phyloP scores from a whole-genome alignment of 2,888 invertebrate genomes.

The Diplazon laetatorius region DNA sequence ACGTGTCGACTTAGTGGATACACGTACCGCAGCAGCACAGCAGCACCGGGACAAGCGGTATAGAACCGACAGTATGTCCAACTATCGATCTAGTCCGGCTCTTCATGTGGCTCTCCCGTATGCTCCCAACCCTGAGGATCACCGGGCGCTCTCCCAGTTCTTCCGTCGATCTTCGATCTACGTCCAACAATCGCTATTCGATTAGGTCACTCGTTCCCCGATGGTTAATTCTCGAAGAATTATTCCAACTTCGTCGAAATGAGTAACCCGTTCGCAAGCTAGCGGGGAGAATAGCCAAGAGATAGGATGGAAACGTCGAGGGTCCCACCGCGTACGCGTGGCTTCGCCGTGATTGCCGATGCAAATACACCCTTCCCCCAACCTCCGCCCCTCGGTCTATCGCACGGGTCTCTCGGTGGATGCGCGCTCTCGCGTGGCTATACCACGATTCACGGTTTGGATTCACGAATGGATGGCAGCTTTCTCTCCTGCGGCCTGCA shows the following conservation, averaged over 20 bases:
- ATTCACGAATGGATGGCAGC: slow-evolving; percentile 69
- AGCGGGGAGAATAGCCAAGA: slow-evolving; percentile 43
- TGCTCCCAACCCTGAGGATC: slow-evolving; percentile 19
- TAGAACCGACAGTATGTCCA: not conserved
- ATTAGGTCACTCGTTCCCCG: slow-evolving; percentile 49
- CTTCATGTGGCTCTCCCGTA: slow-evolving; percentile 18
- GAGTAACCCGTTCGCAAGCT: slow-evolving; percentile 37
- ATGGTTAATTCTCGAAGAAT: slow-evolving; percentile 62
- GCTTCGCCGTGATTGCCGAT: slow-evolving; percentile 79
- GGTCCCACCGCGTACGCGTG: slow-evolving; percentile 73
- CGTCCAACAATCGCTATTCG: slow-evolving; percentile 45
- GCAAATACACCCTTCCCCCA: slow-evolving; percentile 75
- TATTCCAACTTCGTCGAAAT: slow-evolving; percentile 54
- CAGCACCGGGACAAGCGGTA: not conserved
- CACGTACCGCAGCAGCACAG: slow-evolving; percentile 11
- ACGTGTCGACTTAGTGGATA: slow-evolving; percentile 34
- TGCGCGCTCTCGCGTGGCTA: slow-evolving; percentile 54
- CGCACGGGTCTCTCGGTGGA: slow-evolving; percentile 58
- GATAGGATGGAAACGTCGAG: slow-evolving; percentile 62
- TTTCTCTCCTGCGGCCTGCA: slow-evolving; percentile 81
- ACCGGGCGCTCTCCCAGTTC: not conserved
- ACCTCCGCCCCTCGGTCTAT: slow-evolving; percentile 65
- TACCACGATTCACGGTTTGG: slow-evolving; percentile 72
- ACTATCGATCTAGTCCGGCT: slow-evolving; percentile 19
- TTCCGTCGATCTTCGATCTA: slow-evolving; percentile 25